Evolutionary conservation across 2,888 invertebrate species (phyloP).

Genomic region (Trissolcus brochymenae): DNA sequence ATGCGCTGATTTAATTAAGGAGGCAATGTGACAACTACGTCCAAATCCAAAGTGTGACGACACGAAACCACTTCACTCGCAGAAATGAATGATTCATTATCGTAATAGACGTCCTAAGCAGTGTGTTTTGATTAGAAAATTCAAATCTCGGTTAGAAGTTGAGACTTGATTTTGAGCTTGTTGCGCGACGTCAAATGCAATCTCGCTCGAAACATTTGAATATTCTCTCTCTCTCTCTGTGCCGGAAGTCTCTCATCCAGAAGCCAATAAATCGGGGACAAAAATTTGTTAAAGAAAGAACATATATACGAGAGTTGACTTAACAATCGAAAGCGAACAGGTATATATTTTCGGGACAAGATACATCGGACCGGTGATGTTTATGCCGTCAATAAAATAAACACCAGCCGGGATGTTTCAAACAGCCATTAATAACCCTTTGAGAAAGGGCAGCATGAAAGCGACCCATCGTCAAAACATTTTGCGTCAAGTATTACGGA

Average conservation of each 20-base stretch:
- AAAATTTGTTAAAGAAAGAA: too few species aligned
- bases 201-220: too few species aligned
- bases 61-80: conserved; percentile 3
- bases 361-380: neutral
- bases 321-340: too few species aligned
- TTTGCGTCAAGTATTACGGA: conserved; percentile 18
- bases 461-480: conserved; percentile 29
- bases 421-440: conserved; percentile 29
- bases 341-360: neutral
- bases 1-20: conserved; percentile 24
- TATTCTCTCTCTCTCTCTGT: too few species aligned
- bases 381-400: conserved; percentile 26
- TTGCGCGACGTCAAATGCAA: too few species aligned
- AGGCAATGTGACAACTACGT: conserved; percentile 10
- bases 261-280: too few species aligned
- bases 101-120: conserved; percentile 9
- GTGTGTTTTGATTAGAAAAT: neutral
- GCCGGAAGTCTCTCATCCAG: too few species aligned
- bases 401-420: conserved; percentile 7
- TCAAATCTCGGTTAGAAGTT: too few species aligned
- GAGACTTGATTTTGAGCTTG: too few species aligned
- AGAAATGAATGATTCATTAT: conserved; percentile 23
- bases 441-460: conserved; percentile 28
- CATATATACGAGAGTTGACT: too few species aligned
- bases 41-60: conserved; percentile 14